Evolutionary conservation across 2,797 vertebrate genomes (phyloP), one percentile per base, ranked within the genome.

Genomic region (Melanotaenia pygmaea): DNA sequence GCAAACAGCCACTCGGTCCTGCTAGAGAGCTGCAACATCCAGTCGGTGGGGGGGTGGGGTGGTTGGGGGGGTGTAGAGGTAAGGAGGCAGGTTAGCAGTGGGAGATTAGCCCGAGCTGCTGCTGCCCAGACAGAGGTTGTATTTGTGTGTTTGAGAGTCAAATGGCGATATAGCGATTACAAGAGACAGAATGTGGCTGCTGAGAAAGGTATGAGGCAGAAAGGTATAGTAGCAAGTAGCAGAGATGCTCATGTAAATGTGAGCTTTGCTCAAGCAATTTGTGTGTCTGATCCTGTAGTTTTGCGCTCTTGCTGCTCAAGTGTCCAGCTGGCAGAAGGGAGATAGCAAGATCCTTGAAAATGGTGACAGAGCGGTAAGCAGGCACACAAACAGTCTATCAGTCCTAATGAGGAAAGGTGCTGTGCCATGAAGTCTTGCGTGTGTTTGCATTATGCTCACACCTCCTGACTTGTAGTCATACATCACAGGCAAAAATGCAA

Each of bases 331-430:
- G 86, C 80, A 78, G 73, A 79, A 78, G 58, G 65, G 74, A 93
- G 92, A 92, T 93, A 91, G 85, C 88, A 77, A 79, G 76, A 88
- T 82, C 81, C 79, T 85, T 88, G 78, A 87, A 91, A 91, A 87
- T 84, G 81, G 86, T 84, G 84, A 88, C 67, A 3, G 83, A 80
- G 84, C 73, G 51, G 82, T 81, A 88, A 89, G 89, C 89, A 86
- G 88, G 70, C 84, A 86, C 77, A 89, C 87, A 91, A 85, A 88
- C 90, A 85, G 84, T 80, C 87, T 66, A 88, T 89, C 86, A 67
- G 72, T 77, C 86, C 80, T 90, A 91, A 90, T 89, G 90, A 92
- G 86, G 80, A 75, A 85, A 85, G 84, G 80, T 78, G 80, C 63
- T 84, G 77, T 71, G 85, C 74, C 83, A 81, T 77, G 81, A 85